Percentiles rank a stretch among this genome's conserved stretches.
phyloP scores from a whole-genome alignment of 2,113 vertebrate genomes.

The Anhinga anhinga region DNA sequence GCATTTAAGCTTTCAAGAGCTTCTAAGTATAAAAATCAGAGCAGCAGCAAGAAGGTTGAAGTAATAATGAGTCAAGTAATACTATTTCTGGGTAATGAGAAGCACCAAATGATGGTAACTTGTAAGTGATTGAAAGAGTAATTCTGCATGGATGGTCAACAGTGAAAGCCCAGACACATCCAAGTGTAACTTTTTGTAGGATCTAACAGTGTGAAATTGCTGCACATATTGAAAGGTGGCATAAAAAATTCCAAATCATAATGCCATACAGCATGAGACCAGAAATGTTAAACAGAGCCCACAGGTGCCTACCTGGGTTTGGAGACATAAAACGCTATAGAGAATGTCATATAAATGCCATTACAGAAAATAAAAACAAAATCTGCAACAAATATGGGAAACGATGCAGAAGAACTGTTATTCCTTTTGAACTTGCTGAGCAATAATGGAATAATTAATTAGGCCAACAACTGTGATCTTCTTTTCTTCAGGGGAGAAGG shows the following conservation, averaged over 20 bases:
- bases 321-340: slow-evolving; percentile 2
- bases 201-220: background rate
- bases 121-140: background rate
- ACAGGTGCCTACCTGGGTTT: background rate
- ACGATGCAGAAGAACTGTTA: background rate
- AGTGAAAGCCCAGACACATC: background rate
- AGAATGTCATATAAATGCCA: slow-evolving; percentile 17
- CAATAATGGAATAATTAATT: background rate
- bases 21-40: slow-evolving; percentile 8
- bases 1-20: slow-evolving; percentile 17
- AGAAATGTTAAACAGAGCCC: slow-evolving; percentile 29
- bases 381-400: background rate
- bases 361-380: slow-evolving; percentile 23
- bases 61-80: background rate
- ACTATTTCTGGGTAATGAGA: slow-evolving; percentile 3
- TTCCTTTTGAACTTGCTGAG: background rate
- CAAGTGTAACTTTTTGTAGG: background rate
- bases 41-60: background rate
- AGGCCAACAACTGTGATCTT: background rate
- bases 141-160: background rate
- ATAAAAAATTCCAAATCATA: background rate
- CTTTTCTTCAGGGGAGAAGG: background rate
- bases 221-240: background rate
- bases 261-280: background rate
- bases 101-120: background rate